phyloP scores from a whole-genome alignment of 2,888 invertebrate genomes.

The Xestia sexstrigata region DNA sequence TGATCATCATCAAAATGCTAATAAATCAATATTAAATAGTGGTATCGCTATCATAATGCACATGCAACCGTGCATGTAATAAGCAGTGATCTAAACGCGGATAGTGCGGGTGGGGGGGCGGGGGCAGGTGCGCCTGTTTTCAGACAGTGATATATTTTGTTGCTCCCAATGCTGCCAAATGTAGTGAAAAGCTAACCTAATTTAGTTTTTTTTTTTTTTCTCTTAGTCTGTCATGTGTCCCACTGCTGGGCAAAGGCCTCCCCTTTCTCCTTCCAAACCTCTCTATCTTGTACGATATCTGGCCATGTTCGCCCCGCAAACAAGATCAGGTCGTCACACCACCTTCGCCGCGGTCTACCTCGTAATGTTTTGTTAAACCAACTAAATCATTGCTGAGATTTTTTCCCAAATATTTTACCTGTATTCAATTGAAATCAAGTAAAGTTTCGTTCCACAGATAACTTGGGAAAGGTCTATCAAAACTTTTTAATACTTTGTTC shows the following conservation, averaged over 20 bases:
- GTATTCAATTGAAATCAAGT: conserved; percentile 3
- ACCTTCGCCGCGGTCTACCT: no score
- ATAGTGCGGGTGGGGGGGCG: conserved; percentile 1
- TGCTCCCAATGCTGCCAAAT: conserved; percentile 74
- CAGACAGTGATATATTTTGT: conserved; percentile 81
- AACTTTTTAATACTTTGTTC: neutral
- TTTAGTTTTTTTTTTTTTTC: no score
- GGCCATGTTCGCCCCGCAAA: no score
- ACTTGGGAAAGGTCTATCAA: neutral
- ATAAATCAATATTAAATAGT: conserved; percentile 20
- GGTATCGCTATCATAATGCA: conserved; percentile 17
- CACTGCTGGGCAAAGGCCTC: no score
- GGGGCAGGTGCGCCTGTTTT: conserved; percentile 72
- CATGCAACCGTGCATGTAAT: conserved; percentile 50
- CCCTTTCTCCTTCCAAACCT: no score
- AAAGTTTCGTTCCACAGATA: neutral
- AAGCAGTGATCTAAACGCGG: conserved; percentile 55
- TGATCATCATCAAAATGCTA: neutral
- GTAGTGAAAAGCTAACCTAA: conserved; percentile 65
- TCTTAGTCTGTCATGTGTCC: no score
- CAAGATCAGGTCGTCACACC: no score
- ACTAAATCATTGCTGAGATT: conserved; percentile 11
- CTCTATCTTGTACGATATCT: no score
- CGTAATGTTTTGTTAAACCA: conserved; percentile 47
- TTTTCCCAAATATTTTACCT: conserved; percentile 2